Evolutionary conservation across 2,888 invertebrate species (phyloP), one percentile per base, ranked within the genome.

Genomic region (Dolichopus griseipennis): DNA sequence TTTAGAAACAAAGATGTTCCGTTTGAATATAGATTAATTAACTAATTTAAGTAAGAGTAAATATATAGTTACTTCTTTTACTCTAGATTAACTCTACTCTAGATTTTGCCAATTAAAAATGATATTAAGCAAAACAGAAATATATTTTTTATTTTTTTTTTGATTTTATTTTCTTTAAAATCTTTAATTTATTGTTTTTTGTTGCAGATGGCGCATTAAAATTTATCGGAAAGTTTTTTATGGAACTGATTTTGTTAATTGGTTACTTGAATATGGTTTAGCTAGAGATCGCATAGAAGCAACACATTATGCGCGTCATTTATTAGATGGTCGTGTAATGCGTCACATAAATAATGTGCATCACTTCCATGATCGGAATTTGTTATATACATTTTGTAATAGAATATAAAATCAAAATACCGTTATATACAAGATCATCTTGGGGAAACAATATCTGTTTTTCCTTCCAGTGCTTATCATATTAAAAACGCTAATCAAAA

Each of bases 281-380:
- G 91, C 92, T 0, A 83, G 85, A 72, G 92, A 91, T 80, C 86
- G 91, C 27, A 84, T 85, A 61, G 93, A 93, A 75, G 96, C 93
- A 1, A 86, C 90, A 9, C 85, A 85, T 67, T 96, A 95, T 81
- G 95, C 93, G 15, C 85, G 89, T 21, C 90, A 91, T 77, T 84
- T 97, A 65, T 84, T 96, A 27, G 89, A 91, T 76, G 95, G 95
- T 15, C 86, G 93, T 66, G 90, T 96, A 62, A 84, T 97, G 69
- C 86, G 89, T 67, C 96, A 97, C 79, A 86, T 95, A 65, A 89
- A 90, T 76, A 86, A 89, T 74, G 87, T 90, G 6, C 91, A 94
- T 78, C 92, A 95, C 80, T 96, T 96, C 81, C 87, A 89, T 75
- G 92, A 96, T 80, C 86, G 89, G 71, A 88, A 88, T 75, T 84